Evolutionary conservation across 2,888 invertebrate species (phyloP), one percentile per base, ranked within the genome.

Genomic region (Oconnorella tubifera): DNA sequence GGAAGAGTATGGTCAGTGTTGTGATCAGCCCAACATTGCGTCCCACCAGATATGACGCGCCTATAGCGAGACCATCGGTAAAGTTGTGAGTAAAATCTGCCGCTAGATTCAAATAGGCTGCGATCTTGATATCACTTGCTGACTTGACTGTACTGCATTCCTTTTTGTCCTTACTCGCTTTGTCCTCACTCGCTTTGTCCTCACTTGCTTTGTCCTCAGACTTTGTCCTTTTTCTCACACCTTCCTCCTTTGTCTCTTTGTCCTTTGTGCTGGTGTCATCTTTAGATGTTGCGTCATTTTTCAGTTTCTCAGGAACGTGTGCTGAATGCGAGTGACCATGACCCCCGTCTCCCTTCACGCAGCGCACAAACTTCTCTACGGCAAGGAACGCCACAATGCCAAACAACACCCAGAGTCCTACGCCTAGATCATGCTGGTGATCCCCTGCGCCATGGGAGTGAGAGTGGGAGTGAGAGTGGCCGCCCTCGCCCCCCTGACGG

Each of bases 21-120:
- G 99, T 99, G 25, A 73, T 64, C 1, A 73, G 60, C 33, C 73
- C 73, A 33, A 73, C 60, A 57, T 67, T 69, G 58, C 59, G 25
- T 32, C 97, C 96, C 66, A 93, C 95, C 76, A 97, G 87, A 81
- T 90, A 98, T 1, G 97, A 97, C 1, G 98, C 98, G 59, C 99
- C 99, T 79, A 99, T 98, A 28, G 99, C 99, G 67, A 99, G 84
- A 28, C 99, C 99, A 86, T 99, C 99, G 14, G 99, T 99, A 78
- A 99, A 97, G 83, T 99, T 99, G 82, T 99, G 99, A 19, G 94
- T 89, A 82, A 97, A 97, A 83, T 99, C 99, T 40, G 99, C 99
- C 60, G 92, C 97, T 71, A 99, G 84, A 83, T 99, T 99, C 69
- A 99, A 85, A 81, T 97, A 99, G 1, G 96, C 96, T 40, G 92